phyloP scores from a whole-genome alignment of 2,113 vertebrate species.

The Odontesthes bonariensis region DNA sequence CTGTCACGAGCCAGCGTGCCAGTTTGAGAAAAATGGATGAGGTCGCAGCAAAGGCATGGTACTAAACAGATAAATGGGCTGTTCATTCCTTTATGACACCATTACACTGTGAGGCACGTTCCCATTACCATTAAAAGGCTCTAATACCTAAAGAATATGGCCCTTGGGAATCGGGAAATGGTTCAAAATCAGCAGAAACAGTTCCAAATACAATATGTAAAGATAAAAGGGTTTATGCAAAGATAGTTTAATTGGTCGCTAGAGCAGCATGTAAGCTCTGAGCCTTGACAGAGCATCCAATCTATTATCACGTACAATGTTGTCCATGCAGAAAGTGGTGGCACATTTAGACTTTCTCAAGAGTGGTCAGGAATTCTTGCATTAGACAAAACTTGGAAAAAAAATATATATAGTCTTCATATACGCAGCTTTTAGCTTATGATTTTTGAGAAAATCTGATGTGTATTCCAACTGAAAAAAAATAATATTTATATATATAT shows the following conservation, averaged over 20 bases:
- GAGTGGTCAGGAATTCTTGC: slow-evolving; percentile 27
- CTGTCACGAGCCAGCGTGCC: slow-evolving; percentile 20
- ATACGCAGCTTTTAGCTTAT: neutral
- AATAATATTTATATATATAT: too few relatives aligned
- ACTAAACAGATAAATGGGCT: neutral
- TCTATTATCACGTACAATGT: slow-evolving; percentile 18
- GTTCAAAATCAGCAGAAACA: neutral
- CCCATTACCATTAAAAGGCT: slow-evolving; percentile 5
- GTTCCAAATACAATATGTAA: neutral
- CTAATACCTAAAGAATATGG: neutral
- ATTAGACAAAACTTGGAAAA: slow-evolving; percentile 47
- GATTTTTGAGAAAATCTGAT: neutral
- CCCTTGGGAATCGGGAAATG: neutral
- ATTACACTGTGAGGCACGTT: neutral
- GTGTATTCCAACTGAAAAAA: neutral
- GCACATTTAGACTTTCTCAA: slow-evolving; percentile 22
- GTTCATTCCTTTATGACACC: neutral
- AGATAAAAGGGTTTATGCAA: neutral
- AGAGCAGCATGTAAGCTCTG: slow-evolving; percentile 9
- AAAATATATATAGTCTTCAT: neutral
- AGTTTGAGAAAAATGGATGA: slow-evolving; percentile 4
- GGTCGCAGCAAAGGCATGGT: neutral
- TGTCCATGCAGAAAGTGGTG: slow-evolving; percentile 14
- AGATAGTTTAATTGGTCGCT: neutral
- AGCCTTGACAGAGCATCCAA: neutral